Evolutionary conservation across 1,140 invertebrate species (phyloP).

Genomic region (Ostrea edulis): DNA sequence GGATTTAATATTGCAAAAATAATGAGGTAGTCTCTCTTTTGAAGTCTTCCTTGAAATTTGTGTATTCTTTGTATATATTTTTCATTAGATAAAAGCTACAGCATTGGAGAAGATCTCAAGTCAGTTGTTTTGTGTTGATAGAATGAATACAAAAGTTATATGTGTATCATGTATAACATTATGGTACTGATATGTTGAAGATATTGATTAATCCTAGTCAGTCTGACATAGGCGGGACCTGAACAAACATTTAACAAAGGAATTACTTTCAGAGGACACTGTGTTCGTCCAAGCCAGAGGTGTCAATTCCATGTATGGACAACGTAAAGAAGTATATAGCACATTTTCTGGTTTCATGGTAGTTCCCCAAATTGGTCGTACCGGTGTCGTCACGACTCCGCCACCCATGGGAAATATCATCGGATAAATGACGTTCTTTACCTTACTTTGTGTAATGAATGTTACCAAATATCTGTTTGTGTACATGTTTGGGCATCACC

Average conservation of each 20-base stretch:
- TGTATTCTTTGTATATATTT: too few species aligned
- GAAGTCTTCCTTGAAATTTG: too few species aligned
- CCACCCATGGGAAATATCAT: slow-evolving; percentile 34
- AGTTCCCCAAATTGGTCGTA: slow-evolving; percentile 47
- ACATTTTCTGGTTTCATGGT: slow-evolving; percentile 64
- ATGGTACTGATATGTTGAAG: too few species aligned
- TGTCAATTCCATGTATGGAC: slow-evolving; percentile 59
- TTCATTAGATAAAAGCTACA: too few species aligned
- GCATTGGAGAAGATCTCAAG: too few species aligned
- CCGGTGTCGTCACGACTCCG: slow-evolving; percentile 11
- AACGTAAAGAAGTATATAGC: slow-evolving; percentile 61
- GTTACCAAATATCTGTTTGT: slow-evolving; percentile 2
- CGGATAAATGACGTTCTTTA: neutral
- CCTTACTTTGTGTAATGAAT: neutral
- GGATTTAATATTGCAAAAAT: too few species aligned
- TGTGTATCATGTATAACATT: too few species aligned
- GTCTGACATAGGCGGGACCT: too few species aligned
- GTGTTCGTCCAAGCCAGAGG: slow-evolving; percentile 59
- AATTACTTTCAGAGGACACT: slow-evolving; percentile 54
- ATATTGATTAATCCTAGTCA: too few species aligned
- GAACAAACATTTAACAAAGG: neutral
- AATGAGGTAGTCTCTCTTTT: too few species aligned
- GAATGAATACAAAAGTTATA: too few species aligned
- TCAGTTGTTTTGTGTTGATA: too few species aligned
- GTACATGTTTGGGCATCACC: neutral